Conservation (phyloP, 2,797 vertebrate species). For the Microtus agrestis region DNA sequence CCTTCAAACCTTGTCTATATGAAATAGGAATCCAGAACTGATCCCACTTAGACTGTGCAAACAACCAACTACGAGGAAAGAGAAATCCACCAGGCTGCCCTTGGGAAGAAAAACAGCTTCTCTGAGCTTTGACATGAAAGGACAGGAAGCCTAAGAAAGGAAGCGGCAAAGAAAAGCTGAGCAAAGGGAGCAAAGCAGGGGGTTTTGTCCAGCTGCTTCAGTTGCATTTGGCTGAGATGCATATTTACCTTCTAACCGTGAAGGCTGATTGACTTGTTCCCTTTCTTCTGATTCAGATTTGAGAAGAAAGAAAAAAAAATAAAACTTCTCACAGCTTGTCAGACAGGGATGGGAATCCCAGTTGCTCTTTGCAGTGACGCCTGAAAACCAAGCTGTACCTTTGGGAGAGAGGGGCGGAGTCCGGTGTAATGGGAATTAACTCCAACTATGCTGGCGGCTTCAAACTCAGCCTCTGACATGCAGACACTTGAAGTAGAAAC, state of each 20-base stretch:
- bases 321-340: slow-evolving; percentile 78
- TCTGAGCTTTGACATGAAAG: slow-evolving; percentile 74
- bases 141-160: slow-evolving; percentile 70
- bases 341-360: slow-evolving; percentile 71
- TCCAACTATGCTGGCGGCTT: slow-evolving; percentile 75
- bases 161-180: slow-evolving; percentile 54
- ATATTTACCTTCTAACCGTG: slow-evolving; percentile 82
- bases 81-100: slow-evolving; percentile 67
- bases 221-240: slow-evolving; percentile 75
- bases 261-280: slow-evolving; percentile 76
- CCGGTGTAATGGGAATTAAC: slow-evolving; percentile 80
- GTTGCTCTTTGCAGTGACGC: slow-evolving; percentile 75
- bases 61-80: slow-evolving; percentile 61
- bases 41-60: slow-evolving; percentile 62
- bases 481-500: slow-evolving; percentile 59
- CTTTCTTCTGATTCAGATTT: slow-evolving; percentile 69
- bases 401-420: slow-evolving; percentile 80
- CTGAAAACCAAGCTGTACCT: slow-evolving; percentile 79
- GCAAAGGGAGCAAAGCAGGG: slow-evolving; percentile 50
- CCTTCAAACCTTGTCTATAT: slow-evolving; percentile 62
- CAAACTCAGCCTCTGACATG: slow-evolving; percentile 33
- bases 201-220: slow-evolving; percentile 69
- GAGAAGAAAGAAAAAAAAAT: slow-evolving; percentile 47
- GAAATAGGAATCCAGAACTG: slow-evolving; percentile 59
- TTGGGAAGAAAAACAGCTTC: slow-evolving; percentile 76